Base-by-base conservation (phyloP, 1,140 invertebrate genomes). In the Colletes gigas region DNA sequence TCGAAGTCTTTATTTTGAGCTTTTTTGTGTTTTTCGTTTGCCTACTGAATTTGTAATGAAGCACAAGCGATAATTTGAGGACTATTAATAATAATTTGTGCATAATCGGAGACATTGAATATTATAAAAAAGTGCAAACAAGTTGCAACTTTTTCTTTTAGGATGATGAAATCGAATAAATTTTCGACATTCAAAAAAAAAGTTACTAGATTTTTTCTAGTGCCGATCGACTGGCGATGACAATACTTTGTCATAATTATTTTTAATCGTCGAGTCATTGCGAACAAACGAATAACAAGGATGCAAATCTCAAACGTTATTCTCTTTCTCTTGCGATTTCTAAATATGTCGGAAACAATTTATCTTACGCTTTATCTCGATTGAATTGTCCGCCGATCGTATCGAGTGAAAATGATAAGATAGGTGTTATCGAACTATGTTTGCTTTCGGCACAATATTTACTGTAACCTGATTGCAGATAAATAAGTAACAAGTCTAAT, bases 391-490 rank as follows among this genome's bases (percentile, higher is more conserved):
- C 57, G 39, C 52, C 39, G 70, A 82, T 85, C 67, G 44, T 77
- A 85, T 83, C 67, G 55, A 54, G 57, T 39, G 59, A 72, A 75
- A 59, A 47, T 71, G 84, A 86, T 86, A 85, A 86, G 84, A 85
- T 86, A 86, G 12, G 17, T 9, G 50, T 78, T 86, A 86, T 86
- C 84, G 14, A 54, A 55, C 50, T 17, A 14, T 54, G 59, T 74
- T 82, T 59, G 52, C 52, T 68, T 69, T 57, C 19, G 19, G 8
- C 21, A 21, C 47, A 85, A 78, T 82, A 66, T 66, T 82, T 54
- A 59, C 57, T 14, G 7, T 68, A 44, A 41, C n/a, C 9, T 3
- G 54, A 62, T 44, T 50, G 52, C 44, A 54, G 60, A 66, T 57
- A 69, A 81, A 78, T 59, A 60, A 21, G 3, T 63, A 57, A 54